Evolutionary conservation across 2,113 vertebrate species (phyloP), one percentile per base, ranked within the genome.

Genomic region (Falcunculus frontatus): DNA sequence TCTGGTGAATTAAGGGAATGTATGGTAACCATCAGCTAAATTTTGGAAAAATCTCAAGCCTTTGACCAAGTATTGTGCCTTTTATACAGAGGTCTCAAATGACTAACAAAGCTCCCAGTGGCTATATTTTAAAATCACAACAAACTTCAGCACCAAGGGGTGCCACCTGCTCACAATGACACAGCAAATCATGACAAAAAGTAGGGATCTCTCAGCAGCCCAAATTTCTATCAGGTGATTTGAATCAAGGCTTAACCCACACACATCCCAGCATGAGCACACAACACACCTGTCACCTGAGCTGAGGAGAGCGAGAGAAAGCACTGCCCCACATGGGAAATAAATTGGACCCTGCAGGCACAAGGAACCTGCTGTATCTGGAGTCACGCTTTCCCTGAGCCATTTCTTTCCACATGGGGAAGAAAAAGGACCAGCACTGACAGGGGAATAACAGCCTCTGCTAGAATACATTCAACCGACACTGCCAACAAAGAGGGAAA

Each of bases 401-500:
- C 53, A 16, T 81, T 92, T 84, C 56, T 86, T n/a, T 50, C 67
- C 3, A 1, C 39, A 16, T 0, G 4, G 72, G 26, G 56, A 94
- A 90, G 87, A 68, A 80, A 93, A 86, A 32, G 57, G 64, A 75
- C 65, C 0, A 1, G 65, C 68, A 92, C 39, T 68, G 88, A 86
- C 90, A 93, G 80, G 64, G 77, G 79, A 96, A 69, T 65, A 93
- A 84, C 92, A 88, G 65, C 69, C 32, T 93, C 85, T 69, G 69
- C 89, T 64, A 73, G 39, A 81, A 89, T 20, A 59, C 46, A 53
- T 92, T 74, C 91, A 82, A 14, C 69, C 74, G 80, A 17, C 29
- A 2, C 63, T 90, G 90, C 93, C 91, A 93, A 65, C 92, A 89
- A 89, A 93, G 87, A 94, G 85, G 84, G 46, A 44, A 78, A 75